These are phyloP conservation scores for Siphamia tubifer DNA, from an alignment of 2,113 vertebrate species.

Conservation along the genomic window DNA sequence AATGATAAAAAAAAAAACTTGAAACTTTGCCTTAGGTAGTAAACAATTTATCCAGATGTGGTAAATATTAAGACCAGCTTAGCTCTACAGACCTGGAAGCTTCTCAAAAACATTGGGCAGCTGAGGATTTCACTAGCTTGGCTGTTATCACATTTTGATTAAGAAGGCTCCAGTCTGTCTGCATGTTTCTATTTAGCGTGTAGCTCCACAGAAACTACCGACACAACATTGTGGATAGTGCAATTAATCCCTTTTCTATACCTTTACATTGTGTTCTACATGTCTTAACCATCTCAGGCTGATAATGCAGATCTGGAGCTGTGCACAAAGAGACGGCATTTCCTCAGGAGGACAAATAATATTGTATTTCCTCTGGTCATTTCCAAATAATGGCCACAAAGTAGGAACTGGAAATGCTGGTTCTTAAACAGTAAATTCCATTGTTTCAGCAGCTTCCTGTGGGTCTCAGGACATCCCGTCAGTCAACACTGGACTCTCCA, in stretches of 20 bases:
- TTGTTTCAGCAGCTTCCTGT: conserved; percentile 74
- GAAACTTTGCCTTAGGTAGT: background rate
- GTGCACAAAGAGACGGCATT: conserved; percentile 49
- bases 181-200: conserved; percentile 5
- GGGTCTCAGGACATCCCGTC: conserved; percentile 70
- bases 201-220: background rate
- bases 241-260: background rate
- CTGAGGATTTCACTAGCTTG: background rate
- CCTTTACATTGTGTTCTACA: background rate
- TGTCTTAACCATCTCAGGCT: background rate
- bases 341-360: conserved; percentile 61
- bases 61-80: background rate
- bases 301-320: conserved; percentile 8
- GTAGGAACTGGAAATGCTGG: conserved; percentile 72
- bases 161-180: conserved; percentile 34
- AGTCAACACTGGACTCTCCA: conserved; percentile 64
- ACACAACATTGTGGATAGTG: background rate
- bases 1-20: background rate
- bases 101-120: background rate
- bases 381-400: conserved; percentile 62
- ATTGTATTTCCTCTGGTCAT: conserved; percentile 63
- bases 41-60: background rate
- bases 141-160: conserved; percentile 40
- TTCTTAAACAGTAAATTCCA: conserved; percentile 71
- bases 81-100: background rate